phyloP scores from a whole-genome alignment of 2,113 vertebrate species.

The Uria lomvia region DNA sequence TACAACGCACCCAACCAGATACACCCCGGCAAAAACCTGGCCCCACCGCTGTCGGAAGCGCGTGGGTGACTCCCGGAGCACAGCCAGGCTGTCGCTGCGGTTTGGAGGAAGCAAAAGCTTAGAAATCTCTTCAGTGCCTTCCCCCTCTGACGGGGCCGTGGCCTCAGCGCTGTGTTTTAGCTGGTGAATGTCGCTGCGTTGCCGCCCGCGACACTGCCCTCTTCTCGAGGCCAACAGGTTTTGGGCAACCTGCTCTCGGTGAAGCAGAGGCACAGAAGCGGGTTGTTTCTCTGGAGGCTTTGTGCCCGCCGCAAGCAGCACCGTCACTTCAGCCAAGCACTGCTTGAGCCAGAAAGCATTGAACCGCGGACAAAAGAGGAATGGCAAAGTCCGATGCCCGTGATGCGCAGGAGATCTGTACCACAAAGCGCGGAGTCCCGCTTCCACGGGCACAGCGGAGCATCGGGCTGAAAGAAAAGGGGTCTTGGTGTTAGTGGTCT shows the following conservation, averaged over 20 bases:
- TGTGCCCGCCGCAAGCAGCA: background rate
- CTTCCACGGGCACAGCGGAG: background rate
- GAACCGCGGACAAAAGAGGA: background rate
- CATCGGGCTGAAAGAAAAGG: background rate
- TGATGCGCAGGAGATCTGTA: background rate
- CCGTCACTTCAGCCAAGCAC: background rate
- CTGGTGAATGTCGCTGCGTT: background rate
- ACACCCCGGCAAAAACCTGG: background rate
- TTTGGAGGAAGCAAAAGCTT: background rate
- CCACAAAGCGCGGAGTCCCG: background rate
- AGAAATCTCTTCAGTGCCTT: background rate
- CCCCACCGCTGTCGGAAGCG: background rate
- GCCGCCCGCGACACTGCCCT: background rate
- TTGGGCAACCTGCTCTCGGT: background rate
- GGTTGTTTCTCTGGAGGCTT: background rate
- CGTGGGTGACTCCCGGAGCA: background rate
- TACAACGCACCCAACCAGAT: background rate
- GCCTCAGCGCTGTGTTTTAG: background rate
- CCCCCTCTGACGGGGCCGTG: background rate
- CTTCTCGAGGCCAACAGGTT: background rate
- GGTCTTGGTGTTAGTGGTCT: background rate
- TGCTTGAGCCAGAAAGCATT: background rate
- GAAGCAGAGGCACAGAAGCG: background rate
- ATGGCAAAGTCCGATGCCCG: background rate
- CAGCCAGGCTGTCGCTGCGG: background rate